Percentiles rank a stretch among this genome's conserved stretches.
phyloP scores from a whole-genome alignment of 2,888 invertebrate genomes.

The Patella pellucida region DNA sequence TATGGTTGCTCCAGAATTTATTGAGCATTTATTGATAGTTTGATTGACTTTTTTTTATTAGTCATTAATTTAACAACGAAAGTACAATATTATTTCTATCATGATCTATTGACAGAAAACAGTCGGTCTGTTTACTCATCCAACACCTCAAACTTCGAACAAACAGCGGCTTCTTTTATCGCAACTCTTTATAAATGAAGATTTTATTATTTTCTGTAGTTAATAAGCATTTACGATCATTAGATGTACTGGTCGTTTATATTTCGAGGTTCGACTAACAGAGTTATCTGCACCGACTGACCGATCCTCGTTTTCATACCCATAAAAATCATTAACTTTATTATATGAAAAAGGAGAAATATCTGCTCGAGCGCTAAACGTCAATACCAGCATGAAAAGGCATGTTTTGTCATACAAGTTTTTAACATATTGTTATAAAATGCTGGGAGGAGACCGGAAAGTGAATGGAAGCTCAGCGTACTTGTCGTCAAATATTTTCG shows the following conservation, averaged over 20 bases:
- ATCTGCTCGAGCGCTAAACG: too few relatives aligned
- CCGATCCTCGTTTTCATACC: not conserved
- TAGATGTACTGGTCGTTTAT: not conserved
- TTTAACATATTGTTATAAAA: too few relatives aligned
- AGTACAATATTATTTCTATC: not conserved
- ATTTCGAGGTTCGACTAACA: not conserved
- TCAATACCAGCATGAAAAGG: too few relatives aligned
- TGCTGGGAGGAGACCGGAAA: too few relatives aligned
- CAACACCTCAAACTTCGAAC: not conserved
- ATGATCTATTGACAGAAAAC: not conserved
- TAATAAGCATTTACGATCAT: conserved; percentile 6
- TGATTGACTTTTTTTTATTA: not conserved
- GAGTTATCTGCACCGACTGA: not conserved
- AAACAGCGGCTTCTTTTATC: conserved; percentile 5
- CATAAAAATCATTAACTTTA: too few relatives aligned
- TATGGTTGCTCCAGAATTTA: too few relatives aligned
- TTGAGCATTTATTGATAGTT: too few relatives aligned
- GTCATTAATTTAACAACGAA: conserved; percentile 3
- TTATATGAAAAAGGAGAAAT: too few relatives aligned
- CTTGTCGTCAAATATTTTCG: too few relatives aligned
- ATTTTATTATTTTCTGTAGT: conserved; percentile 1
- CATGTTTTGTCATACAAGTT: too few relatives aligned
- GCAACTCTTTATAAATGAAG: not conserved
- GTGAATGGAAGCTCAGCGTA: too few relatives aligned
- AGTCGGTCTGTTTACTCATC: not conserved